Evolutionary conservation across 2,797 vertebrate genomes (phyloP), one percentile per base, ranked within the genome.

Genomic region (Sebastolobus altivelis): DNA sequence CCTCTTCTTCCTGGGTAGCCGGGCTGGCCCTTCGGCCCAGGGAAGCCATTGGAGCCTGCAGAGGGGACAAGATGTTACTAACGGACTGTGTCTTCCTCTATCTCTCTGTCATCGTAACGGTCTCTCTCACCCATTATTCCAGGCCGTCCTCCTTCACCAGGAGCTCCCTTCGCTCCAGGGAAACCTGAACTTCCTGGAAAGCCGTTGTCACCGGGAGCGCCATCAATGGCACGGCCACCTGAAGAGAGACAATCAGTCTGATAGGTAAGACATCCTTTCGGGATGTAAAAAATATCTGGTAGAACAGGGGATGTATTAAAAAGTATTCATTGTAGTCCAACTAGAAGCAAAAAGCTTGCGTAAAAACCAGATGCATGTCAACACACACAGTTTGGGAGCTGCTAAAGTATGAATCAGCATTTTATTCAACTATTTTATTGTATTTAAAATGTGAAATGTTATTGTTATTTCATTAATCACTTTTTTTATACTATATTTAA

Each of bases 1-100:
- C 97, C 98, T 54, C 89, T 94, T 55, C 74, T 89, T 73, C 98
- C 98, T 43, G 95, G 95, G 82, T 92, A 93, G 54, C 97, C 97
- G 40, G 89, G 37, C 62, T 83, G 87, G 87, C 98, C 98, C 75
- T 93, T 95, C 12, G 72, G 76, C 37, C 97, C 97, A 18, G 92
- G 90, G 79, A 92, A 93, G 54, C 97, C 98, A 66, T 93, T 92
- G 63, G 95, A 82, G 69, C 98, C 98, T 99, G 70, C 2, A 58
- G 33, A 68, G 27, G 20, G 2, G 25, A 52, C 1, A 4, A 25
- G 70, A n/a, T 0, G 49, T 74, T 29, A 62, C 2, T 20, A 31
- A 37, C 27, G 38, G 2, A 31, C 0, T 22, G 14, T 37, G 18
- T 13, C 33, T 22, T 63, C 13, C 18, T 74, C 12, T 10, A 6